Conservation (phyloP, 2,797 vertebrate species). For the Muscicapa striata region DNA sequence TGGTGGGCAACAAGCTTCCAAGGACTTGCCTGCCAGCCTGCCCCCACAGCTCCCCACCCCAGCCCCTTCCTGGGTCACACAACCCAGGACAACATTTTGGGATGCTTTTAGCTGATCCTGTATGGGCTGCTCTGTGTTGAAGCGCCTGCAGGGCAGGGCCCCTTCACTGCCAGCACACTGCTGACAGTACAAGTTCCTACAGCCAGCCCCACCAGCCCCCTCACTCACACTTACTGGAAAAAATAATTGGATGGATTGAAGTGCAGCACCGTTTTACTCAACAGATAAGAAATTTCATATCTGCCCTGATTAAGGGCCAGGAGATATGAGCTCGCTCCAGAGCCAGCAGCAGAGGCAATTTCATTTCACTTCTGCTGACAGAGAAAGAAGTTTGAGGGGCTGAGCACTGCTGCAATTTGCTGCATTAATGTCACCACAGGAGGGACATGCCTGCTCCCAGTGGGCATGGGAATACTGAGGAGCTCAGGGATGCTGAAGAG, state of each 20-base stretch:
- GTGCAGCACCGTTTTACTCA: conserved; percentile 44
- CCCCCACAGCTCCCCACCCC: background rate
- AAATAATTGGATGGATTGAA: conserved; percentile 65
- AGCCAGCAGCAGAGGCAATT: conserved; percentile 43
- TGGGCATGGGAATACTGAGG: background rate
- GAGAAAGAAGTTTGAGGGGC: background rate
- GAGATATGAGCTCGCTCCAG: conserved; percentile 31
- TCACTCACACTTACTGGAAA: conserved; percentile 45
- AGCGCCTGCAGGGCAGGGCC: background rate
- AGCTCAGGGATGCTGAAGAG: background rate
- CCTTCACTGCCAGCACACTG: background rate
- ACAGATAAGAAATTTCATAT: conserved; percentile 70
- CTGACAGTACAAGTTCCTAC: background rate
- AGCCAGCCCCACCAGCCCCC: background rate
- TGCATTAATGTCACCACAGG: background rate
- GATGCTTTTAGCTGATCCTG: background rate
- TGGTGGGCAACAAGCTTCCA: background rate
- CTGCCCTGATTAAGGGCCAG: conserved; percentile 44
- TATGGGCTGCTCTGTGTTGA: background rate
- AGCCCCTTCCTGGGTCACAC: accelerated
- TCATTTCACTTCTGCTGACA: conserved; percentile 58
- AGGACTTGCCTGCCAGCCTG: background rate
- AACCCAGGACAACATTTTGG: background rate
- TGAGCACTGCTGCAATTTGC: background rate
- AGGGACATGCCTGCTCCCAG: background rate